Evolutionary conservation across 2,113 vertebrate species (phyloP), one percentile per base, ranked within the genome.

Genomic region (Ochotona curzoniae): DNA sequence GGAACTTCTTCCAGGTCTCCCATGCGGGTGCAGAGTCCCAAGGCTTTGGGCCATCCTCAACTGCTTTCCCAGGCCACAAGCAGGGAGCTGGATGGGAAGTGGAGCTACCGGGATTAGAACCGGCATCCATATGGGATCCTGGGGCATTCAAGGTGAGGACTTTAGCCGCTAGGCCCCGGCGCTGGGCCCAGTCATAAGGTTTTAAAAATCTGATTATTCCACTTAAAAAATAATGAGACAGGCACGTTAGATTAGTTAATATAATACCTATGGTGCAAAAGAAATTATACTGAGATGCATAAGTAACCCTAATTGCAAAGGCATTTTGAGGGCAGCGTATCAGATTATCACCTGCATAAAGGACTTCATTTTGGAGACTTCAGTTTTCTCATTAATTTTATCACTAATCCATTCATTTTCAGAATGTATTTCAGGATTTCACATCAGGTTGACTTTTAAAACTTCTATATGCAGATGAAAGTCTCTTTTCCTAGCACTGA

Each of bases 301-400:
- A 60, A 86, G 91, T 44, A 90, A 89, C 89, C 23, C 57, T 80
- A 93, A 93, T 49, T 92, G 61, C 75, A 81, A 86, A 73, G 79
- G 44, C 83, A 83, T 90, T 88, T 90, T 92, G 63, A 96, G 94
- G 80, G 49, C 81, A 91, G 81, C 28, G 25, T 93, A 94, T 94
- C 87, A 93, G 73, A 63, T 94, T 91, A 97, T 96, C 89, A 82
- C 44, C 83, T 79, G 84, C 87, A 89, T 76, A 93, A 91, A 93
- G 61, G 83, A 87, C 87, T 94, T 94, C 83, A 87, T 96, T 94
- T 93, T 71, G 61, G 87, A 93, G 85, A 94, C 74, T 91, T 97
- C 70, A 79, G 83, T 93, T 96, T 95, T 96, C 93, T 96, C 92
- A 93, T 95, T 96, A 93, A 96, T 84, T 97, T 97, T 93, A 96